phyloP scores from a whole-genome alignment of 2,888 invertebrate genomes.

The Copidosoma aretas region DNA sequence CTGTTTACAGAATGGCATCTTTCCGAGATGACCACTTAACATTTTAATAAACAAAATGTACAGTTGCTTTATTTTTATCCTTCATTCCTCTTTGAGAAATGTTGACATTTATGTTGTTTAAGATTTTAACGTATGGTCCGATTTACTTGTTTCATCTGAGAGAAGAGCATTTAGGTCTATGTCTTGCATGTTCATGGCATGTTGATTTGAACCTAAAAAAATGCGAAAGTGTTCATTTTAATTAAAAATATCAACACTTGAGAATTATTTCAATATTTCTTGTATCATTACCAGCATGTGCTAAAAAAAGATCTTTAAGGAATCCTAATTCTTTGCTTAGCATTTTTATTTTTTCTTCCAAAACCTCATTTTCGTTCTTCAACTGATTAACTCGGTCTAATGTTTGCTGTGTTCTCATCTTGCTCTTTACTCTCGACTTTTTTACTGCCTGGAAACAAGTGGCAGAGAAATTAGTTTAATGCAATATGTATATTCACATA shows the following conservation, averaged over 20 bases:
- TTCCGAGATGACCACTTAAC: background rate
- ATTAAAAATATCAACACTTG: background rate
- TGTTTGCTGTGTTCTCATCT: constrained; percentile 79
- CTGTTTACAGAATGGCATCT: background rate
- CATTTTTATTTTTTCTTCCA: constrained; percentile 82
- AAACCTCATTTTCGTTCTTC: constrained; percentile 78
- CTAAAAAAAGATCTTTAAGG: constrained; percentile 80
- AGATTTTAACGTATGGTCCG: constrained; percentile 44
- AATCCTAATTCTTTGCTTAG: constrained; percentile 82
- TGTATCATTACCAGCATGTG: constrained; percentile 71
- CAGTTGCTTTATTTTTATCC: background rate
- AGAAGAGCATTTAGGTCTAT: constrained; percentile 57
- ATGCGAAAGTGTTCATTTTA: constrained; percentile 4
- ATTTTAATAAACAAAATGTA: background rate
- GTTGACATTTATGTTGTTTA: constrained; percentile 11
- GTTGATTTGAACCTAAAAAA: constrained; percentile 56
- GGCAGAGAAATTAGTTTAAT: background rate
- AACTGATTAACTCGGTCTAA: constrained; percentile 76
- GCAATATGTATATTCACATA: background rate
- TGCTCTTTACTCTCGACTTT: constrained; percentile 79
- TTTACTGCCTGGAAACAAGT: constrained; percentile 74
- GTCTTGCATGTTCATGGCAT: constrained; percentile 55
- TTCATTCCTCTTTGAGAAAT: background rate
- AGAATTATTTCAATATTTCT: constrained; percentile 1
- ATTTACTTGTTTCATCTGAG: constrained; percentile 50